These are phyloP conservation scores for Ochotona curzoniae DNA, from an alignment of 2,113 vertebrate species.

Conservation along the genomic window DNA sequence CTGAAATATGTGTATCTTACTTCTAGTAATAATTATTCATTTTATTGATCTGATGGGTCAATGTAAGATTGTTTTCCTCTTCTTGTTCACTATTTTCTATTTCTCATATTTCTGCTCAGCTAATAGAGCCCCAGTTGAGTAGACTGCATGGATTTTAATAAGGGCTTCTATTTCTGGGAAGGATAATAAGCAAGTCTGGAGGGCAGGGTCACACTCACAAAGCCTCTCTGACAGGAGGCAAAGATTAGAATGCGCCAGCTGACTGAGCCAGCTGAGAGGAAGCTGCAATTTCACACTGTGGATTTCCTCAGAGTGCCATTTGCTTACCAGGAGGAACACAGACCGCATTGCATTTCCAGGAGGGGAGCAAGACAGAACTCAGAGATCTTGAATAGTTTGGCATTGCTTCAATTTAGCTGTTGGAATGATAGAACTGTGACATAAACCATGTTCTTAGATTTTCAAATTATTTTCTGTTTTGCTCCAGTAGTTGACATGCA, in stretches of 20 bases:
- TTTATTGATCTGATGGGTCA: slow-evolving; percentile 50
- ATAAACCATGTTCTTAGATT: slow-evolving; percentile 29
- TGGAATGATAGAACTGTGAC: slow-evolving; percentile 44
- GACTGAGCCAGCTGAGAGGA: slow-evolving; percentile 28
- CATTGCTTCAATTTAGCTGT: slow-evolving; percentile 1
- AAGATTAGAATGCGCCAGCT: slow-evolving; percentile 63
- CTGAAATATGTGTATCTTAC: slow-evolving; percentile 9
- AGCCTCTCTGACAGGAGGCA: slow-evolving; percentile 43
- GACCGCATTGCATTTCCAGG: neutral
- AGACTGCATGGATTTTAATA: slow-evolving; percentile 73
- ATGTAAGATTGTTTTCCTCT: slow-evolving; percentile 52
- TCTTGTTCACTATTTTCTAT: slow-evolving; percentile 63
- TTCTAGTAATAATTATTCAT: slow-evolving; percentile 59
- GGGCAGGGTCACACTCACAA: slow-evolving; percentile 60
- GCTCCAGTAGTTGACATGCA: neutral
- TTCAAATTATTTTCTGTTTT: neutral
- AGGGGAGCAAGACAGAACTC: neutral
- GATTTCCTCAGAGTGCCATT: slow-evolving; percentile 65
- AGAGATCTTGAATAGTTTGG: neutral
- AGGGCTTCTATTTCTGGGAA: slow-evolving; percentile 61
- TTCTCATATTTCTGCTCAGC: slow-evolving; percentile 47
- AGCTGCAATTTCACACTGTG: slow-evolving; percentile 38
- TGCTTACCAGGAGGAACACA: slow-evolving; percentile 29
- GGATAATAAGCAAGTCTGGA: slow-evolving; percentile 62
- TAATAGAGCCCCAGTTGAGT: slow-evolving; percentile 17